Base-by-base conservation (phyloP, 2,888 invertebrate genomes). In the Oithona nana region DNA sequence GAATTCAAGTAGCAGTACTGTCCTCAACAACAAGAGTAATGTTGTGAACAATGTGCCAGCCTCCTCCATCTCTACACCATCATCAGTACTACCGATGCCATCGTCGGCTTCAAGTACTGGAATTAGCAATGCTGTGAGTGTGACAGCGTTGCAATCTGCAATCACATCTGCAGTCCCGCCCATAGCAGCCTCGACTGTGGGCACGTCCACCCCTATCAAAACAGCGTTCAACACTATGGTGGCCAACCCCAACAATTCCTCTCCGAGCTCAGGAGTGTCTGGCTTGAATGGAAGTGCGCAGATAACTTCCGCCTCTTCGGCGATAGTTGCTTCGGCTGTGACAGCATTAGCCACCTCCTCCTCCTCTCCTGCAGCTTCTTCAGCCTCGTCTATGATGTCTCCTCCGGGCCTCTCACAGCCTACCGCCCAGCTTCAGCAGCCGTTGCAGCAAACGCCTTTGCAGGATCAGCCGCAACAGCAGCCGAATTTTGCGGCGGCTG, bases 251-350 rank as follows among this genome's bases (percentile, higher is more conserved):
- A 64, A 57, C 63, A 65, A 62, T 63, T 54, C 54, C 16, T 54
- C 54, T 57, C 72, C 73, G 26, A 72, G 72, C 66, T 73, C 74
- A 67, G 71, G 71, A 66, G 22, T n/a, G n/a, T n/a, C 50, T 49
- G 54, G 24, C 69, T 39, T 39, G 16, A 39, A 39, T 16, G 39
- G 39, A 16, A 39, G 39, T 16, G 6, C 39, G 8, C 6, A 11
- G 8, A 16, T 16, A 39, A 39, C 39, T 39, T 39, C 39, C 39
- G 6, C 39, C 16, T 6, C 39, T 11, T 16, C 39, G 39, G 39
- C 39, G 8, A 11, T 16, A 6, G 16, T 39, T 6, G 39, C 39
- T 16, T 70, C 68, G 71, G 70, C 66, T 72, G 70, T 74, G 75
- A 69, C 73, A 73, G 69, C 55, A 67, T n/a, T n/a, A n/a, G n/a